Base-by-base conservation (phyloP, 2,113 vertebrate species). In the Paramormyrops kingsleyae region DNA sequence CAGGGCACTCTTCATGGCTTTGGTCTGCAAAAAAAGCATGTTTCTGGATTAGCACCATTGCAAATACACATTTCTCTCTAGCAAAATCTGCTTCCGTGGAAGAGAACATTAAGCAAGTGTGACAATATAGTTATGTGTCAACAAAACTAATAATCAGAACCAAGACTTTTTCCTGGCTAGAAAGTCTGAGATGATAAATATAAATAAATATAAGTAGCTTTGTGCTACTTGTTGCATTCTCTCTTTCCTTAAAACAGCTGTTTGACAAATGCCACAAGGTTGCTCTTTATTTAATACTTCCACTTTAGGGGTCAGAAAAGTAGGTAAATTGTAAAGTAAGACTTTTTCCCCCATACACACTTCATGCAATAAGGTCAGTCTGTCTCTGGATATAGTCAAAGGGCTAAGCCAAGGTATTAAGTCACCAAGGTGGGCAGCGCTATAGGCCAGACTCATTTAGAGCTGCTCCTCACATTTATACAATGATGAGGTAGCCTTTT, bases 1-100 rank as follows among this genome's bases (percentile, higher is more conserved):
- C 91, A 99, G 92, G 3, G 94, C 96, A 88, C 83, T 94, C 94
- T 96, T 98, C 96, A 98, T 96, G 88, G 94, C 95, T 94, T 97
- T 96, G 53, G 97, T 96, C 99, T 99, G 94, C 92, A 94, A 93
- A 86, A 91, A 91, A 50, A 94, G 49, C 1, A 56, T 15, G 15
- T 27, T 49, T 86, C 39, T 42, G 17, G 74, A 17, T 86, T 31
- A 49, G 21, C 13, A 13, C 52, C 5, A 89, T 8, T 59, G 5
- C 12, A 44, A 17, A 83, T 4, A 47, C 52, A 80, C 12, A 49
- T 31, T 47, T 13, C 27, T 27, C 24, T n/a, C 4, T 66, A n/a
- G n/a, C 0, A 31, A 66, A 66, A 66, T 66, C 19, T 46, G 59
- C 19, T 70, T 31, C 39, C 7, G 5, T 47, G 35, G 42, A 83